Percentiles rank a stretch among this genome's conserved stretches.
phyloP scores from a whole-genome alignment of 2,113 vertebrate genomes.

The Crocuta crocuta region DNA sequence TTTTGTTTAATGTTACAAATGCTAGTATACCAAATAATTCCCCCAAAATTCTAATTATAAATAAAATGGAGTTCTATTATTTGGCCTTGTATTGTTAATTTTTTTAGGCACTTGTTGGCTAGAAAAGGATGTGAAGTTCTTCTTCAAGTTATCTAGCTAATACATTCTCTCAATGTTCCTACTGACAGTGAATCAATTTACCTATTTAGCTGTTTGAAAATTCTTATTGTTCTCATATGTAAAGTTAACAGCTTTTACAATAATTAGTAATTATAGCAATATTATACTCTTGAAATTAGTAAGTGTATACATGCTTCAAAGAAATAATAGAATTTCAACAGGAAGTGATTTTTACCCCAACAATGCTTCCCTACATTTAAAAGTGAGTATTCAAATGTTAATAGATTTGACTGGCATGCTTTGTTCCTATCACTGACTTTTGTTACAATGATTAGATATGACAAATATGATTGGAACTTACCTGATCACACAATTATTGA shows the following conservation, averaged over 20 bases:
- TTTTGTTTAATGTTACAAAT: conserved; percentile 35
- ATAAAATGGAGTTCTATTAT: conserved; percentile 6
- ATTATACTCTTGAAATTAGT: neutral
- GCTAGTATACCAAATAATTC: conserved; percentile 2
- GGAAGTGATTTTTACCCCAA: neutral
- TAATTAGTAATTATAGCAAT: neutral
- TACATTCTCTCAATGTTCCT: neutral
- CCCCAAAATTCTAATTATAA: conserved; percentile 19
- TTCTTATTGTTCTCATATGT: neutral
- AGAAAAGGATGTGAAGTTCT: conserved; percentile 2
- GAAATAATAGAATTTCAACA: conserved; percentile 53
- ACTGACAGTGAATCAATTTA: neutral
- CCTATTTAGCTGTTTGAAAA: conserved; percentile 23
- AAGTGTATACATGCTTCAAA: neutral
- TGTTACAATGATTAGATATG: neutral
- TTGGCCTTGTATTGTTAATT: neutral
- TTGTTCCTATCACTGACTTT: neutral
- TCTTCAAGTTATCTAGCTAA: neutral
- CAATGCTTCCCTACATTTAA: neutral
- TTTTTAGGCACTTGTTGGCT: conserved; percentile 39
- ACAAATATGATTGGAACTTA: neutral
- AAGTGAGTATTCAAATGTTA: conserved; percentile 9
- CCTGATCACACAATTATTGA: neutral
- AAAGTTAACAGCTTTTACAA: neutral
- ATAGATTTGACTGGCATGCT: neutral